These are phyloP conservation scores for Odontomachus brunneus DNA, from an alignment of 1,140 invertebrate genomes.

Conservation along the genomic window DNA sequence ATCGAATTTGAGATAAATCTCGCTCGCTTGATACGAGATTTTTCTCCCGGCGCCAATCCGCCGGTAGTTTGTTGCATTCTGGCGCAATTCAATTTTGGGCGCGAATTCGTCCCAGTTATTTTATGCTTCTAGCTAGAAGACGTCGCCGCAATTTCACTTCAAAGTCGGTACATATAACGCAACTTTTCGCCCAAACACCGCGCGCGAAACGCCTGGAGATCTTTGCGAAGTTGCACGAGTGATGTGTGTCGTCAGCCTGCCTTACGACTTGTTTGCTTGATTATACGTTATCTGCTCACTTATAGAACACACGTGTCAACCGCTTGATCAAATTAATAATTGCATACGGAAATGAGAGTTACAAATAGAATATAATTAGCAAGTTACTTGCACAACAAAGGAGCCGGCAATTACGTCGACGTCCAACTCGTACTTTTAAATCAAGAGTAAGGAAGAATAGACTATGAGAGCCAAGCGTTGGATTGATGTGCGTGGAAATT, in stretches of 20 bases:
- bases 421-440: not conserved
- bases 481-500: too few relatives aligned
- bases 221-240: not conserved
- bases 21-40: slow-evolving; percentile 23
- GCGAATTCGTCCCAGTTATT: slow-evolving; percentile 46
- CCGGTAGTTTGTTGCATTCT: slow-evolving; percentile 45
- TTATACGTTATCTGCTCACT: slow-evolving; percentile 3
- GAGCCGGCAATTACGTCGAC: not conserved
- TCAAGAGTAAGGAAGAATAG: too few relatives aligned
- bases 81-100: slow-evolving; percentile 51
- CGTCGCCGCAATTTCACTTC: slow-evolving; percentile 35
- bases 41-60: slow-evolving; percentile 42
- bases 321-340: not conserved
- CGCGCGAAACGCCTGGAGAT: not conserved
- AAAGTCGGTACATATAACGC: slow-evolving; percentile 22
- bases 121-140: slow-evolving; percentile 40
- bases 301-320: not conserved
- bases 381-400: not conserved
- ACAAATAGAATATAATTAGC: not conserved
- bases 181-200: slow-evolving; percentile 1
- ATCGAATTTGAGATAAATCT: slow-evolving; percentile 46
- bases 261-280: not conserved
- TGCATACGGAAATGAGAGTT: not conserved
- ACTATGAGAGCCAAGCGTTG: too few relatives aligned
- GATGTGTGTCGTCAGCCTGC: not conserved